Percentiles rank a stretch among this genome's conserved stretches.
These are phyloP conservation scores for Papilio polyxenes DNA, from an alignment of 1,140 invertebrate species.

Conservation along the genomic window DNA sequence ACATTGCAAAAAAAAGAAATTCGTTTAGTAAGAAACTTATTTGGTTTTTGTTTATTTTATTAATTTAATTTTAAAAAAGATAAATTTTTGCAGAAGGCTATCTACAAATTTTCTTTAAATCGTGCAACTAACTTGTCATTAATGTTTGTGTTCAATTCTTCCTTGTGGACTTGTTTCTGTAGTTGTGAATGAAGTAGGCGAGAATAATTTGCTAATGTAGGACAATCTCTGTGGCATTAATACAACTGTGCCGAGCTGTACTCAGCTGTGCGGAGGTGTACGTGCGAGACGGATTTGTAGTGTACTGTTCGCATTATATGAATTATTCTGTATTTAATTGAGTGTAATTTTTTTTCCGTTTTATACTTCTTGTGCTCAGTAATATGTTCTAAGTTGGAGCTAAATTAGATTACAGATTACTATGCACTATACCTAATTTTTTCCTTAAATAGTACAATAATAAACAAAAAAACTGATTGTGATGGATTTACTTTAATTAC, in stretches of 20 bases:
- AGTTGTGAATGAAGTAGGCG: not conserved
- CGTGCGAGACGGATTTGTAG: conserved; percentile 8
- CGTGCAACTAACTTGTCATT: too few relatives aligned
- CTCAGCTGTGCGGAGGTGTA: not conserved
- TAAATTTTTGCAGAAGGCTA: too few relatives aligned
- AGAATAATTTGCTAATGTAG: not conserved
- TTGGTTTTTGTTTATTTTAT: too few relatives aligned
- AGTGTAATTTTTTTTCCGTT: not conserved
- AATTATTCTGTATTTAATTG: not conserved
- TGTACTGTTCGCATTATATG: conserved; percentile 1
- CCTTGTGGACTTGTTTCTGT: not conserved
- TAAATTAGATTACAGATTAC: too few relatives aligned
- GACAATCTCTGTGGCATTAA: not conserved
- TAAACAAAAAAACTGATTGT: too few relatives aligned
- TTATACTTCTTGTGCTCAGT: not conserved
- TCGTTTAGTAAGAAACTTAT: too few relatives aligned
- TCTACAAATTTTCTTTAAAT: too few relatives aligned
- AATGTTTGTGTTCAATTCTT: not conserved
- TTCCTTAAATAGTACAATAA: too few relatives aligned
- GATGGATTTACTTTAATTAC: too few relatives aligned
- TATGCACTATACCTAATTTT: too few relatives aligned
- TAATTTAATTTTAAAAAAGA: too few relatives aligned
- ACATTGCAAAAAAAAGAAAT: too few relatives aligned
- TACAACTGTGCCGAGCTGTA: not conserved
- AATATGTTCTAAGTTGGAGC: not conserved